Base-by-base conservation (phyloP, 2,888 invertebrate species). In the Atrina japonica region DNA sequence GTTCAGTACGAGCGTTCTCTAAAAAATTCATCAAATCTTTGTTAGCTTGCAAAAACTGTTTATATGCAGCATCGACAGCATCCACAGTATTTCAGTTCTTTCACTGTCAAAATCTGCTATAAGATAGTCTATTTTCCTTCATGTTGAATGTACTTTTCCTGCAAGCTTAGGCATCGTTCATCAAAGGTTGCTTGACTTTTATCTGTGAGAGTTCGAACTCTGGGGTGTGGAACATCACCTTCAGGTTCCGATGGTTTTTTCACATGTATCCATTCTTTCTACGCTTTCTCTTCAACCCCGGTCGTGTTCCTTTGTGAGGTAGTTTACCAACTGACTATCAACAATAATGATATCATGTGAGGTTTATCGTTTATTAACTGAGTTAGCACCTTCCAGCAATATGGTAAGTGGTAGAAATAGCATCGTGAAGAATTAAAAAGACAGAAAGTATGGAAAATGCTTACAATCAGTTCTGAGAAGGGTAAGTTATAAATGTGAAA, bases 221-320 rank as follows among this genome's bases (percentile, higher is more conserved):
- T 52, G 9, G 52, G 23, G n/a, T n/a, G n/a, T n/a, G n/a, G n/a
- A n/a, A n/a, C n/a, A n/a, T n/a, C n/a, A n/a, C n/a, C n/a, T 52
- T 27, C 52, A 11, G 7, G 16, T 1, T 21, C 3, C 47, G 18
- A 7, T 47, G 18, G 47, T n/a, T 1, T 47, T n/a, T 16, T 47
- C 16, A 11, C 21, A n/a, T 21, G 52, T 52, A 6, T 21, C 52
- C 52, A 52, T 52, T 14, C n/a, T 52, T 3, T 9, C 47, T 7
- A 7, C n/a, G n/a, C n/a, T n/a, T n/a, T n/a, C n/a, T 14, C 14
- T 7, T 47, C 16, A 27, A 21, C 16, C 52, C 52, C 27, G 23
- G 52, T 52, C 3, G 27, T 52, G 25, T 21, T 52, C 52, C 11
- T 23, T 52, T 52, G n/a, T n/a, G n/a, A n/a, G n/a, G n/a, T n/a